Evolutionary conservation across 2,797 vertebrate species (phyloP), one percentile per base, ranked within the genome.

Genomic region (Ambastaia sidthimunki): DNA sequence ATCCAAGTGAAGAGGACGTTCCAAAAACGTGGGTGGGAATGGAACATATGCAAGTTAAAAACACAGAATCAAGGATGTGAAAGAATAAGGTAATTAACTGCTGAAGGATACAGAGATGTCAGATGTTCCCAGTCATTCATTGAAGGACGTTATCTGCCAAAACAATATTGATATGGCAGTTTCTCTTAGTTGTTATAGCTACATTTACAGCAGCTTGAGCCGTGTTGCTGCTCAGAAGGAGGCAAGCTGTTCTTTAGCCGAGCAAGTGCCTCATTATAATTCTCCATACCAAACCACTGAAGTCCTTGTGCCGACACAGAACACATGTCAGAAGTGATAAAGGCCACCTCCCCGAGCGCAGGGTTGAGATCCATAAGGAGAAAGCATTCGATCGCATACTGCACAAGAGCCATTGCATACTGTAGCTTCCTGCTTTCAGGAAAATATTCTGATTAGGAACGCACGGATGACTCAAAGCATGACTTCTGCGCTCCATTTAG

Each of bases 311-410:
- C 85, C 83, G 84, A 86, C 86, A 81, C 67, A 85, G 92, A 90
- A 89, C 91, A 88, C 82, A 90, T 87, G 90, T 90, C 89, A 89
- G 75, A 84, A 71, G 77, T 89, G 89, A 90, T 91, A 92, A 94
- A 89, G 60, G 62, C 80, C 71, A 82, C 80, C 74, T 89, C 87
- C 52, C 1, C 31, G 66, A 88, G 85, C 47, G 47, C 84, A 78
- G 82, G 85, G 83, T 85, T 86, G 84, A 90, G 89, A 92, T 89
- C 82, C 85, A 86, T 80, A 76, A 84, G 82, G 84, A 87, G 83
- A 85, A 87, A 78, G 90, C 90, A 85, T 89, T 87, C 83, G 83
- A 68, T 83, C 83, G 77, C 82, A 81, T 82, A n/a, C 83, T 15
- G 65, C 80, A 55, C 23, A 31, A 60, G 37, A 87, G 67, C 76